phyloP scores from a whole-genome alignment of 2,113 vertebrate genomes.

The Indicator maculatus region DNA sequence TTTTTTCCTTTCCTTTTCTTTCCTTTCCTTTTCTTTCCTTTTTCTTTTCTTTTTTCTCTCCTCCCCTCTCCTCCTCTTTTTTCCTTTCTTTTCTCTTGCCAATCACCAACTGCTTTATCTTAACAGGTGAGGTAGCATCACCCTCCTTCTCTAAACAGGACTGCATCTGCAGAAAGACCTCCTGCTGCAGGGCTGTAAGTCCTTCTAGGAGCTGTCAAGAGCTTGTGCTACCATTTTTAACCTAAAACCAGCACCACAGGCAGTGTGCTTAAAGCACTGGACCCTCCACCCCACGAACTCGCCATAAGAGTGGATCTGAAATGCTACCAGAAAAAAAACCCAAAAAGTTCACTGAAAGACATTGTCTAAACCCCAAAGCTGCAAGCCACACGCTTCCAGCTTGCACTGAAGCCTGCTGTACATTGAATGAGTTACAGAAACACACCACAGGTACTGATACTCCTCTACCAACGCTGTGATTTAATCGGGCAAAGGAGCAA shows the following conservation, averaged over 20 bases:
- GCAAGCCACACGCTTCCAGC: not conserved
- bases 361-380: not conserved
- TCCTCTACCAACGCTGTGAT: not conserved
- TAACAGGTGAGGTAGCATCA: not conserved
- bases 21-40: not conserved
- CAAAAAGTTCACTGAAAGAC: not conserved
- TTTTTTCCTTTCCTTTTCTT: not conserved
- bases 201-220: not conserved
- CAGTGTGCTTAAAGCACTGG: not conserved
- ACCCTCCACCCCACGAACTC: not conserved
- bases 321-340: not conserved
- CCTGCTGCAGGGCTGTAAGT: not conserved
- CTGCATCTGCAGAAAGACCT: not conserved
- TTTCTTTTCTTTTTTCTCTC: not conserved
- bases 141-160: not conserved
- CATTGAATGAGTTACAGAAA: not conserved
- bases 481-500: not conserved
- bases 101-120: not conserved
- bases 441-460: rapidly evolving
- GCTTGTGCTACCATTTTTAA: not conserved
- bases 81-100: not conserved
- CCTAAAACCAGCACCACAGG: not conserved
- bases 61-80: no score
- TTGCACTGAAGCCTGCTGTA: not conserved
- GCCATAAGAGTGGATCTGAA: not conserved